Evolutionary conservation across 2,797 vertebrate genomes (phyloP).

Genomic region (Xyrichtys novacula): DNA sequence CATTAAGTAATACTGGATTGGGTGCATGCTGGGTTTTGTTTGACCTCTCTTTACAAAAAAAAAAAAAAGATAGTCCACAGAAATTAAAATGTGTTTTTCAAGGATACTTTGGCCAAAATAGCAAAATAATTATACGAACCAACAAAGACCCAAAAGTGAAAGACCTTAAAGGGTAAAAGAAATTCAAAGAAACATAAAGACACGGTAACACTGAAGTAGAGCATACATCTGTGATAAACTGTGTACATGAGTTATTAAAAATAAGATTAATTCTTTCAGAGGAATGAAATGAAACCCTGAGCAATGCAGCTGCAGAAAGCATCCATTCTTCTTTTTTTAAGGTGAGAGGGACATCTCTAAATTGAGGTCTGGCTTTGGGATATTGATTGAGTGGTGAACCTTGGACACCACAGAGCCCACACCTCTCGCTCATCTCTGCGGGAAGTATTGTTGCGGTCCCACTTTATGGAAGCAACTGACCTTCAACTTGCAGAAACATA

Average conservation of each 20-base stretch:
- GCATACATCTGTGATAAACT: not conserved
- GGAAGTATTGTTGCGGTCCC: constrained; percentile 41
- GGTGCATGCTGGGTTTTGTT: constrained; percentile 7
- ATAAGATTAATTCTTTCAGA: not conserved
- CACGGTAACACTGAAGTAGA: not conserved
- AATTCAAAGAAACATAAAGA: not conserved
- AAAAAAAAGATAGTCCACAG: not conserved
- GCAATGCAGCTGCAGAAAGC: constrained; percentile 27
- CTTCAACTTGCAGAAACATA: constrained; percentile 54
- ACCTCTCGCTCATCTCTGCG: constrained; percentile 31
- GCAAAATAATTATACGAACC: constrained; percentile 6
- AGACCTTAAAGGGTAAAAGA: not conserved
- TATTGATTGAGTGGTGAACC: constrained; percentile 72
- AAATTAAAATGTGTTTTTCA: constrained; percentile 25
- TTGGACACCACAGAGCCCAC: constrained; percentile 52
- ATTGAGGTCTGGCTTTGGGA: constrained; percentile 53
- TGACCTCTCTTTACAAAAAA: constrained; percentile 36
- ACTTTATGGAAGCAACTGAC: constrained; percentile 35
- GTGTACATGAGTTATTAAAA: not conserved
- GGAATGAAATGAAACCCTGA: constrained; percentile 32
- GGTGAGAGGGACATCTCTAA: constrained; percentile 39
- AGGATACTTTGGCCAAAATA: constrained; percentile 6
- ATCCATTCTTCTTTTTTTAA: constrained; percentile 32
- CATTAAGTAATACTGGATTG: not conserved
- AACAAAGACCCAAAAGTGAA: not conserved